phyloP scores from a whole-genome alignment of 2,888 invertebrate genomes.

The Isotomurus palustris region DNA sequence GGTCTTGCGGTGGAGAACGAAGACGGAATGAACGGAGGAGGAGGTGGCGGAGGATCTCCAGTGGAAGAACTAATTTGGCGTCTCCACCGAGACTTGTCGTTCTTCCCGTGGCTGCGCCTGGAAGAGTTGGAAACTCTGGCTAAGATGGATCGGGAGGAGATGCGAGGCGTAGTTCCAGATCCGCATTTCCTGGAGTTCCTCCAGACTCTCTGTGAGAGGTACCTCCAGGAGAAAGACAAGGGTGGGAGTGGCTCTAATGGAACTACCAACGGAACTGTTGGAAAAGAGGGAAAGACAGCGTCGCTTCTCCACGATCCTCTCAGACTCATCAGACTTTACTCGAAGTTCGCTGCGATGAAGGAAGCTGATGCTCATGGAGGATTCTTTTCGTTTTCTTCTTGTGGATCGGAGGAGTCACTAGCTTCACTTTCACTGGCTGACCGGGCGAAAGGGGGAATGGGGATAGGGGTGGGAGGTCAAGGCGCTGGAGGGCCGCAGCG shows the following conservation, averaged over 20 bases:
- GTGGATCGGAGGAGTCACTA: constrained; percentile 11
- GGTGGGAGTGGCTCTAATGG: constrained; percentile 19
- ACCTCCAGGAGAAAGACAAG: constrained; percentile 41
- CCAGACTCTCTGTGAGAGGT: constrained; percentile 42
- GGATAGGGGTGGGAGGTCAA: constrained; percentile 26
- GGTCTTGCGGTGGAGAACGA: constrained; percentile 41
- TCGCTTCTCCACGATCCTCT: constrained; percentile 43
- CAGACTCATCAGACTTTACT: constrained; percentile 45
- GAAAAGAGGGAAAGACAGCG: constrained; percentile 6
- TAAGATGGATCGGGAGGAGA: constrained; percentile 84
- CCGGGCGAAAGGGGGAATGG: too few species aligned
- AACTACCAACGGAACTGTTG: constrained; percentile 12
- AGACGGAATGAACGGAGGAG: constrained; percentile 30
- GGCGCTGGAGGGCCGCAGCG: constrained; percentile 5
- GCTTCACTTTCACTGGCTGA: not conserved
- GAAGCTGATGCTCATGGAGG: not conserved
- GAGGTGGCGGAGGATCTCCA: constrained; percentile 38
- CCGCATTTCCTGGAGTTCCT: constrained; percentile 44
- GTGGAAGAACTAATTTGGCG: constrained; percentile 70
- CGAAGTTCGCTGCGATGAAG: constrained; percentile 32
- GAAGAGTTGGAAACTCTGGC: constrained; percentile 77
- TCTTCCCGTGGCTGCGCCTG: constrained; percentile 76
- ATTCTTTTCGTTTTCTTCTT: constrained; percentile 4
- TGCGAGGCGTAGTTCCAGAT: constrained; percentile 69
- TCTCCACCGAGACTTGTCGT: constrained; percentile 73